Conservation (phyloP, 2,888 invertebrate genomes). For the Spisula subtruncata region DNA sequence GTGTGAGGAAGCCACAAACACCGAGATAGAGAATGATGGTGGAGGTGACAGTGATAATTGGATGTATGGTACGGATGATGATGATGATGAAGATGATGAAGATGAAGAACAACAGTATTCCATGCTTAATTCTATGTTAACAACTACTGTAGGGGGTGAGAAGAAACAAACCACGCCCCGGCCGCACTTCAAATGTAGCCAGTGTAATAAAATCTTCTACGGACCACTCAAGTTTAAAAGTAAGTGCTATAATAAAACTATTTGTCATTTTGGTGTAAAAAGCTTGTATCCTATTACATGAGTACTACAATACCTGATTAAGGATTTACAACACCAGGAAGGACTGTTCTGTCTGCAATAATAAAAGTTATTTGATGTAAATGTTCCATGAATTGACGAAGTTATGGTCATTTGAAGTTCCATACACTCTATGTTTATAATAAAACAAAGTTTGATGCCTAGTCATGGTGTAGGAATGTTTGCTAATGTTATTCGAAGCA, state of each 20-base stretch:
- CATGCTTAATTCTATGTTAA: constrained; percentile 6
- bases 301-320: too few relatives aligned
- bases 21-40: constrained; percentile 41
- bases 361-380: too few relatives aligned
- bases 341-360: too few relatives aligned
- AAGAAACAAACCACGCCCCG: constrained; percentile 61
- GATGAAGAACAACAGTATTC: constrained; percentile 31
- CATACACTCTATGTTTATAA: too few relatives aligned
- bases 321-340: too few relatives aligned
- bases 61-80: constrained; percentile 60
- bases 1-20: constrained; percentile 26
- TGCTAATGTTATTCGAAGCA: too few relatives aligned
- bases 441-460: too few relatives aligned
- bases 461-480: too few relatives aligned
- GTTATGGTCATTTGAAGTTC: too few relatives aligned
- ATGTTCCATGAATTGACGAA: too few relatives aligned
- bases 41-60: constrained; percentile 63
- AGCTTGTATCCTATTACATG: too few relatives aligned
- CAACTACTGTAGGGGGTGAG: constrained; percentile 7
- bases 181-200: constrained; percentile 67
- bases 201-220: constrained; percentile 70
- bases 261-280: too few relatives aligned
- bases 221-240: constrained; percentile 72
- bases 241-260: constrained; percentile 38
- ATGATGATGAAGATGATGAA: constrained; percentile 59